Percentiles rank a stretch among this genome's conserved stretches.
phyloP scores from a whole-genome alignment of 2,797 vertebrate species.

The Enteromius thamalakanensis region DNA sequence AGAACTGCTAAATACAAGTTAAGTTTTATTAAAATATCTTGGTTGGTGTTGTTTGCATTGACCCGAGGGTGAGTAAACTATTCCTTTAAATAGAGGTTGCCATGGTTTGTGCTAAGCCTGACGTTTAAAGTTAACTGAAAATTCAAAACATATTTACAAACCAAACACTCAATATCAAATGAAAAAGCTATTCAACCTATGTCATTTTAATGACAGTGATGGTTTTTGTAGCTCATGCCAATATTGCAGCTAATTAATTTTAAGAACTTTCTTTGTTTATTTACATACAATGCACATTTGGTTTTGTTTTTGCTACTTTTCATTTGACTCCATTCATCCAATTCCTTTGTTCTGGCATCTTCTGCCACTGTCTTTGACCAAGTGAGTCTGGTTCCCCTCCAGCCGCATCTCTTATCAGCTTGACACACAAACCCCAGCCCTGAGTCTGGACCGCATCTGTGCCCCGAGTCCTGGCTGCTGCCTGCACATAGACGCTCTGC shows the following conservation, averaged over 20 bases:
- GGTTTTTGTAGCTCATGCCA: not conserved
- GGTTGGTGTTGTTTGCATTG: not conserved
- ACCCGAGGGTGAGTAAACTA: not conserved
- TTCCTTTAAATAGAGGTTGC: not conserved
- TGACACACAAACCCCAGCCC: conserved; percentile 37
- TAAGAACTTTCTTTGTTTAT: not conserved
- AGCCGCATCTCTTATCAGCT: conserved; percentile 43
- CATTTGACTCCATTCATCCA: not conserved
- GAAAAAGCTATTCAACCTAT: not conserved
- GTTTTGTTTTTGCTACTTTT: not conserved
- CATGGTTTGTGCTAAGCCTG: not conserved
- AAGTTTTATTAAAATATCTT: not conserved
- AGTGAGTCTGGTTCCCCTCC: conserved; percentile 28
- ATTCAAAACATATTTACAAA: not conserved
- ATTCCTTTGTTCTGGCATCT: not conserved
- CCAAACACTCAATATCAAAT: not conserved
- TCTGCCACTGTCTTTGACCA: conserved; percentile 13
- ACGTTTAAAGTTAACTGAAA: not conserved
- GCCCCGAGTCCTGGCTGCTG: conserved; percentile 24
- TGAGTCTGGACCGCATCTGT: conserved; percentile 8
- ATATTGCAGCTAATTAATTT: not conserved
- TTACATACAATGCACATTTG: not conserved
- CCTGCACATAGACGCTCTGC: not conserved
- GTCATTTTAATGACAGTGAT: not conserved
- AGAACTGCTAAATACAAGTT: not conserved